Conservation (phyloP, 2,113 vertebrate genomes). For the Brienomyrus longianalis region DNA sequence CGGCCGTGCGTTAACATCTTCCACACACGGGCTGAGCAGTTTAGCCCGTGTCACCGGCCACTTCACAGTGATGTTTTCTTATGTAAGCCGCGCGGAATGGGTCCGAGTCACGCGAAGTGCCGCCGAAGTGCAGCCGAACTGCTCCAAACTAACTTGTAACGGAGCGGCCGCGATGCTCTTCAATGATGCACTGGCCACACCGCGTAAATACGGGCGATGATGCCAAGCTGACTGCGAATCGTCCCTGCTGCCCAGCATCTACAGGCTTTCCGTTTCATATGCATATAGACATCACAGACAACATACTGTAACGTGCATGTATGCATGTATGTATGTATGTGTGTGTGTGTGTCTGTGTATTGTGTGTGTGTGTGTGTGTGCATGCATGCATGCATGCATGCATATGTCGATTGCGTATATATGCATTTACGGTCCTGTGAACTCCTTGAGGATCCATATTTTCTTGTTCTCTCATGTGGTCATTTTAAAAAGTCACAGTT, state of each 20-base stretch:
- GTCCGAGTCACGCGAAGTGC: neutral
- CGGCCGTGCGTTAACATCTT: neutral
- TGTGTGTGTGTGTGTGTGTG: neutral
- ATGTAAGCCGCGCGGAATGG: neutral
- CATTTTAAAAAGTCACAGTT: neutral
- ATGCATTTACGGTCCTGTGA: neutral
- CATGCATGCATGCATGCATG: neutral
- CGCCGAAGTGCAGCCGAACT: neutral
- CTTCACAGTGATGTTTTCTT: neutral
- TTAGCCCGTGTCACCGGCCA: neutral
- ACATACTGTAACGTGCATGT: neutral
- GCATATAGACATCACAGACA: neutral
- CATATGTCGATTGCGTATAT: neutral
- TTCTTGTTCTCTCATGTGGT: neutral
- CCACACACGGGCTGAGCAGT: neutral
- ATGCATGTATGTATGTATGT: neutral
- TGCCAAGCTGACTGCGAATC: neutral
- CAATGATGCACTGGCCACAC: neutral
- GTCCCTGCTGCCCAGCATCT: neutral
- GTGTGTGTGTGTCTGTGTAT: neutral
- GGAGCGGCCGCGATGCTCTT: neutral
- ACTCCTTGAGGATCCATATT: neutral
- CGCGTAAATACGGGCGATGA: neutral
- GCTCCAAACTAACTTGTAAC: neutral
- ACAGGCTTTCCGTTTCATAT: neutral